These are phyloP conservation scores for Chelonoidis abingdonii DNA, from an alignment of 2,113 vertebrate species.

Conservation along the genomic window DNA sequence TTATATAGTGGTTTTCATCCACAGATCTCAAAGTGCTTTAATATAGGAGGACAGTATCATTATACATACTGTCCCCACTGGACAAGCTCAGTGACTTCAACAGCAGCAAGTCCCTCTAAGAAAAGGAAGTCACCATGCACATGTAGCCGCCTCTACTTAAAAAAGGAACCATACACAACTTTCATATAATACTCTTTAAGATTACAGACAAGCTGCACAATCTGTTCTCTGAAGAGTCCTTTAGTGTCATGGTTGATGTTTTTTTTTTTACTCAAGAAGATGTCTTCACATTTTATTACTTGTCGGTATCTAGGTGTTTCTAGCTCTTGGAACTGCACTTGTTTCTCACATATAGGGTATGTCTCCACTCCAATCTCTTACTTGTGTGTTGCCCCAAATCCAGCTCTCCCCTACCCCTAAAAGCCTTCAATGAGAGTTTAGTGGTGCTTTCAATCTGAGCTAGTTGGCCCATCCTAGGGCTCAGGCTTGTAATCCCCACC, in stretches of 20 bases:
- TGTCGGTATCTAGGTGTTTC: background rate
- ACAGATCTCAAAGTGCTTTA: background rate
- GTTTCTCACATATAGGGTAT: background rate
- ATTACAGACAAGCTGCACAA: background rate
- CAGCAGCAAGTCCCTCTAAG: background rate
- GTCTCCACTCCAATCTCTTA: background rate
- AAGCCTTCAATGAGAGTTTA: background rate
- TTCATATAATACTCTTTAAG: background rate
- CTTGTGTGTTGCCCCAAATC: rapidly evolving
- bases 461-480: background rate
- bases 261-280: background rate
- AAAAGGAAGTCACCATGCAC: background rate
- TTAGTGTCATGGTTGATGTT: background rate
- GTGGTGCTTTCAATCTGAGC: background rate
- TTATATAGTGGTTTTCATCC: background rate
- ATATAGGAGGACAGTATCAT: background rate
- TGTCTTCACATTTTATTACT: background rate
- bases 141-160: background rate
- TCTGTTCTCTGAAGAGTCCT: background rate
- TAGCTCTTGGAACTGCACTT: background rate
- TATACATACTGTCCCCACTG: background rate
- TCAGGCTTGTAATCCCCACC: too few relatives aligned
- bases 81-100: too few relatives aligned
- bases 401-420: background rate
- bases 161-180: background rate